phyloP scores from a whole-genome alignment of 2,113 vertebrate genomes.

The Cyphomyrus discorhynchus region DNA sequence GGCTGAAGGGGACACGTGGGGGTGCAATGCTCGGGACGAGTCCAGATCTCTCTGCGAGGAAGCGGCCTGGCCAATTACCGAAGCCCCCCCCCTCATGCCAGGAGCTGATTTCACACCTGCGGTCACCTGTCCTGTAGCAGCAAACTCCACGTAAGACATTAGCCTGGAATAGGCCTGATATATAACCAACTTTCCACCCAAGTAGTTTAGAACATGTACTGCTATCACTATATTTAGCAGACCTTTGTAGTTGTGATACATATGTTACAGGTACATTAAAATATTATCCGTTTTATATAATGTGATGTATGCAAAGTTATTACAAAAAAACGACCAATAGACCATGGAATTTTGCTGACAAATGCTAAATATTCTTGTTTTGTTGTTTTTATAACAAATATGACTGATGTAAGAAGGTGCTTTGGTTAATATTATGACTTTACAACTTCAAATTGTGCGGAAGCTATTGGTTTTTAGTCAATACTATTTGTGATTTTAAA shows the following conservation, averaged over 20 bases:
- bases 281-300: conserved; percentile 19
- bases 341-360: neutral
- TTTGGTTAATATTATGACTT: neutral
- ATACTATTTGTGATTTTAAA: conserved; percentile 37
- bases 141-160: neutral
- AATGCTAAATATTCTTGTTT: neutral
- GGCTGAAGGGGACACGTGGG: neutral
- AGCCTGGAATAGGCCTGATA: neutral
- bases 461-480: conserved; percentile 43
- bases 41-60: neutral
- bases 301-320: neutral
- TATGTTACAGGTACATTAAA: neutral
- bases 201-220: neutral
- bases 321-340: neutral
- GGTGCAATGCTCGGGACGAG: neutral
- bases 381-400: conserved; percentile 12
- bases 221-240: neutral
- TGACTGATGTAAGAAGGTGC: neutral
- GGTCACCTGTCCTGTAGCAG: neutral
- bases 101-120: neutral
- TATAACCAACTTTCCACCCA: neutral
- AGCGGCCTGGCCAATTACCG: neutral
- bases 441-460: conserved; percentile 27
- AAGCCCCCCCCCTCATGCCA: neutral
- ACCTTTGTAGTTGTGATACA: conserved; percentile 8